Base-by-base conservation (phyloP, 1,140 invertebrate genomes). In the Aphaenogaster floridana region DNA sequence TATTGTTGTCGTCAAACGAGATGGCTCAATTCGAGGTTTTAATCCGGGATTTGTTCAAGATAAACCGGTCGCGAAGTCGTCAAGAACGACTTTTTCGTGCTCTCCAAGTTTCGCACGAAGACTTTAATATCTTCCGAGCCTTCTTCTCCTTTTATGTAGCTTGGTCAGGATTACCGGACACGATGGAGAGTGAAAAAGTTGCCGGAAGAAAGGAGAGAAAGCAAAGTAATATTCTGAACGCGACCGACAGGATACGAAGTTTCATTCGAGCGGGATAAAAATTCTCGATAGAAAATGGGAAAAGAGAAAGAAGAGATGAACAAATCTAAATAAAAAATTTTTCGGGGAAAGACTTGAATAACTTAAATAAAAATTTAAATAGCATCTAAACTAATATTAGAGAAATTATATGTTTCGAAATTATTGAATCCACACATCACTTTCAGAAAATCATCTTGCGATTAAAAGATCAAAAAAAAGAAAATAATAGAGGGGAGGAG, bases 201-300 rank as follows among this genome's bases (percentile, higher is more conserved):
- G 11, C n/a, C n/a, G 42, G 57, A 76, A 86, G 34, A 74, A 90
- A 83, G 86, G 86, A 80, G 87, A 88, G 84, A 80, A 81, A 90
- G 86, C 83, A 84, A 66, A 88, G 84, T 77, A 89, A 89, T 89
- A 89, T 89, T 68, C 64, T 17, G 63, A 89, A 76, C 76, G 64
- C 76, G 64, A 42, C 61, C 57, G 54, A 17, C 45, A 90, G 90
- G 71, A 88, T 88, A 88, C 72, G 80, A 66, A 64, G 39, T 81
- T 71, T 64, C 69, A 72, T 86, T 89, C 57, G 50, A 72, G 74
- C 28, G 50, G 80, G 63, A 90, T 77, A 83, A 78, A 88, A 90
- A 66, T 90, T 85, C 42, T 87, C 61, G 76, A 89, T 87, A 81
- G 34, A 71, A 21, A 86, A 69, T 61, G 52, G 39, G 17, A 15